These are phyloP conservation scores for Plodia interpunctella DNA, from an alignment of 1,140 invertebrate genomes.

Conservation along the genomic window DNA sequence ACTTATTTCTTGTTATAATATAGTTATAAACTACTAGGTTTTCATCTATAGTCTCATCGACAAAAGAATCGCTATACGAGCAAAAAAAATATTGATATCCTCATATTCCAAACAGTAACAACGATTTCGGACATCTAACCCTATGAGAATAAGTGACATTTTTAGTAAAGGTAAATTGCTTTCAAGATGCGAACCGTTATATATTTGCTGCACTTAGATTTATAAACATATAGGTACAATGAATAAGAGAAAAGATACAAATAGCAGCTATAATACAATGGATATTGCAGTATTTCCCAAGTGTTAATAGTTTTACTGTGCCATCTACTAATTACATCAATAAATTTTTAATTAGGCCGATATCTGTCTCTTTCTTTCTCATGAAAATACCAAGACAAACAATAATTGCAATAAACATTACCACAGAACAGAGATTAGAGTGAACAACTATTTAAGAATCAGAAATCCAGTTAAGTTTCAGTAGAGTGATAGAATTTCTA, in stretches of 20 bases:
- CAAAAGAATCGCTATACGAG: too few relatives aligned
- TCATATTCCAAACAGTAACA: too few relatives aligned
- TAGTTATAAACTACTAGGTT: too few relatives aligned
- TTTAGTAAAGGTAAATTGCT: neutral
- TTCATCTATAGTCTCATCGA: too few relatives aligned
- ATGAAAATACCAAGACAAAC: too few relatives aligned
- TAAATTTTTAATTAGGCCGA: neutral
- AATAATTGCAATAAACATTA: neutral
- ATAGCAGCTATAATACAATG: neutral
- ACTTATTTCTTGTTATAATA: too few relatives aligned
- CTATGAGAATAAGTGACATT: neutral
- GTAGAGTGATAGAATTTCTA: neutral
- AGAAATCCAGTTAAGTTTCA: neutral
- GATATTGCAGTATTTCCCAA: neutral
- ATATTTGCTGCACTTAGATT: neutral
- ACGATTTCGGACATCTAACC: too few relatives aligned
- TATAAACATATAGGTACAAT: neutral
- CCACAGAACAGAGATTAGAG: neutral
- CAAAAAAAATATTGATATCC: too few relatives aligned
- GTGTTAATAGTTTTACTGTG: neutral
- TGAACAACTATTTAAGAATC: neutral
- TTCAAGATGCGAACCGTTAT: neutral
- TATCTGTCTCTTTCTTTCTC: too few relatives aligned
- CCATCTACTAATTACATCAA: neutral
- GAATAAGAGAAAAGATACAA: too few relatives aligned